phyloP scores from a whole-genome alignment of 2,113 vertebrate genomes.

The Thomomys bottae region DNA sequence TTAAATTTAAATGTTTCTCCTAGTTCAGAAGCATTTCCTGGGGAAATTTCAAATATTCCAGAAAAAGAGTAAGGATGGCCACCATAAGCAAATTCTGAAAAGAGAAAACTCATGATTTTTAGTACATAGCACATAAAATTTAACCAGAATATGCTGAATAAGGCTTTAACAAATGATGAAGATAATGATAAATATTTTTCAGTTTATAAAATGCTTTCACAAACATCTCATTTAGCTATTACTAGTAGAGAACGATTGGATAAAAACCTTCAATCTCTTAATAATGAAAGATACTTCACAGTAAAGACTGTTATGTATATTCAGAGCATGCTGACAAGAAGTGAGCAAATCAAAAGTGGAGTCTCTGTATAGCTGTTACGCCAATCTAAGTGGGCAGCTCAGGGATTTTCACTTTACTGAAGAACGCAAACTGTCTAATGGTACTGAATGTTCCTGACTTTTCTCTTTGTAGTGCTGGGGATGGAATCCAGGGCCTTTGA shows the following conservation, averaged over 20 bases:
- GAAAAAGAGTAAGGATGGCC: constrained; percentile 99
- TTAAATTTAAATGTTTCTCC: constrained; percentile 99
- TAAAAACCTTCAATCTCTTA: constrained; percentile 4
- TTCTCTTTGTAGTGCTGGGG: neutral
- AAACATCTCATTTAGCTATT: constrained; percentile 27
- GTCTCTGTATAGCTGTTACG: neutral
- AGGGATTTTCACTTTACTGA: neutral
- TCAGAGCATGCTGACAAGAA: neutral
- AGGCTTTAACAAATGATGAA: constrained; percentile 44
- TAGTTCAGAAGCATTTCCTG: constrained; percentile 96
- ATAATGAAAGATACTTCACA: neutral
- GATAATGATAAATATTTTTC: constrained; percentile 33
- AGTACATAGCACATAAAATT: constrained; percentile 55
- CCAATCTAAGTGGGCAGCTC: neutral
- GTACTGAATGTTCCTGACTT: neutral
- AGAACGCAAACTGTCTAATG: neutral
- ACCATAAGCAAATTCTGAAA: constrained; percentile 98
- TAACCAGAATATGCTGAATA: constrained; percentile 62
- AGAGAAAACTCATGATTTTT: constrained; percentile 83
- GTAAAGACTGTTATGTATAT: neutral
- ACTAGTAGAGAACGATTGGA: neutral
- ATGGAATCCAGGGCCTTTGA: too few relatives aligned
- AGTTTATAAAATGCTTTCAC: constrained; percentile 38
- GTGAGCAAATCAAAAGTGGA: neutral
- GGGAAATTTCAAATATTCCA: constrained; percentile 99